These are phyloP conservation scores for Eurystomus glaucurus DNA, from an alignment of 2,797 vertebrate genomes.

Conservation along the genomic window DNA sequence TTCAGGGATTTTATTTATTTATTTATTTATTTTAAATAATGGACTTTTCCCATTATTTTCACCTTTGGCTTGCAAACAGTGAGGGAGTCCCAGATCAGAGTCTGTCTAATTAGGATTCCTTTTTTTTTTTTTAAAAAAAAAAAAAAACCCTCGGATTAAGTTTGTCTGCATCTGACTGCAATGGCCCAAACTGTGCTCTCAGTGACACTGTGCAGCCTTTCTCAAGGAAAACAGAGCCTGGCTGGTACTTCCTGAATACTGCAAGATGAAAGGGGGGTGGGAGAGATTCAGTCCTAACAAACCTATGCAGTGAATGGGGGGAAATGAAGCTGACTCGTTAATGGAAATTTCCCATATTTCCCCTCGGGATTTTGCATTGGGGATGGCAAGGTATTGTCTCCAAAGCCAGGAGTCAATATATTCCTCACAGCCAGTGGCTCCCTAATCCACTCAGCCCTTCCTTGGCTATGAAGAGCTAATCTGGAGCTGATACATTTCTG, in stretches of 20 bases:
- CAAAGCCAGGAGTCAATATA: background rate
- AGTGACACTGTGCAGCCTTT: background rate
- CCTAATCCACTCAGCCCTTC: background rate
- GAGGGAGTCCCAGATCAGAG: background rate
- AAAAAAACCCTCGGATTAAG: background rate
- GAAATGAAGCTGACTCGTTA: background rate
- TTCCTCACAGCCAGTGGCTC: background rate
- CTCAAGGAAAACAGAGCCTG: background rate
- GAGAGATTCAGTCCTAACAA: background rate
- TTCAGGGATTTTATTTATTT: background rate
- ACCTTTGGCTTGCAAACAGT: background rate
- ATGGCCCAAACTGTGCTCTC: background rate
- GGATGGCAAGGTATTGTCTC: background rate
- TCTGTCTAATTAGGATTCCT: background rate
- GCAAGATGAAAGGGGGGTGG: background rate
- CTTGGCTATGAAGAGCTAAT: background rate
- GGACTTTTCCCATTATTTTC: background rate
- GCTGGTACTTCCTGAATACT: background rate
- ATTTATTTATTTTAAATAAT: background rate
- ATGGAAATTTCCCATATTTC: slow-evolving; percentile 23
- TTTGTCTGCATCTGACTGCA: background rate
- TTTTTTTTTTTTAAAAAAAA: background rate
- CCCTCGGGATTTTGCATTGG: background rate
- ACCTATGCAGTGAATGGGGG: background rate
- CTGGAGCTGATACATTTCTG: background rate